Conservation (phyloP, 37 sponge, comb jelly and placozoan genomes). For the Bolinopsis microptera region DNA sequence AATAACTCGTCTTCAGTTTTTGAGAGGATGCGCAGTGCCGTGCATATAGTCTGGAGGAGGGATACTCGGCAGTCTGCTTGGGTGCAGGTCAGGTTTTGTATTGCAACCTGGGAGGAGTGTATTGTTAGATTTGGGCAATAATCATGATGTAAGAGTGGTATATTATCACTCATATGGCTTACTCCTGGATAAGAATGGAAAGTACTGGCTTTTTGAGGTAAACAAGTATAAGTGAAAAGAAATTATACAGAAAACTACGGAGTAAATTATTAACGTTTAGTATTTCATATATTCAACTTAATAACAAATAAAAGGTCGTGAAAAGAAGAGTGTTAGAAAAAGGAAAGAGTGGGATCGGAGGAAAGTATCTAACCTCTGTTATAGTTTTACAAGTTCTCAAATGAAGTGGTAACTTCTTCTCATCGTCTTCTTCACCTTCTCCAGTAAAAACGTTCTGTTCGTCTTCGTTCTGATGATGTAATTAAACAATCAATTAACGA, state of each 20-base stretch:
- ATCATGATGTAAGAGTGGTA: not conserved
- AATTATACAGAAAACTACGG: too few species aligned
- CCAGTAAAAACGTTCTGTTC: slow-evolving; percentile 36
- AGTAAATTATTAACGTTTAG: too few species aligned
- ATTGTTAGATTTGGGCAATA: too few species aligned
- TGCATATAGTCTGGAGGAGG: not conserved
- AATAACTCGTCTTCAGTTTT: slow-evolving; percentile 16
- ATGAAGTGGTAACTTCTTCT: slow-evolving; percentile 40
- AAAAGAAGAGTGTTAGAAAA: too few species aligned
- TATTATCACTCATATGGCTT: too few species aligned
- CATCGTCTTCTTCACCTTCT: slow-evolving; percentile 6
- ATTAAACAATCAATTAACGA: too few species aligned
- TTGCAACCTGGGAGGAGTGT: not conserved
- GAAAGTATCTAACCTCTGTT: slow-evolving; percentile 35
- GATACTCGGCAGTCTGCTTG: not conserved
- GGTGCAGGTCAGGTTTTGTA: slow-evolving; percentile 1
- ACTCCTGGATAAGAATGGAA: too few species aligned
- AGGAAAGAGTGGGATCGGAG: too few species aligned
- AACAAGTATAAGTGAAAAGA: too few species aligned
- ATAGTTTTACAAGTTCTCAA: slow-evolving; percentile 37
- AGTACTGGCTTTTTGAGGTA: too few species aligned
- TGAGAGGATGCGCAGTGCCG: not conserved
- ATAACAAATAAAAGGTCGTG: too few species aligned
- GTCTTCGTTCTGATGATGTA: not conserved
- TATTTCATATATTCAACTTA: too few species aligned